phyloP scores from a whole-genome alignment of 2,888 invertebrate species.

The Sminthurides aquaticus region DNA sequence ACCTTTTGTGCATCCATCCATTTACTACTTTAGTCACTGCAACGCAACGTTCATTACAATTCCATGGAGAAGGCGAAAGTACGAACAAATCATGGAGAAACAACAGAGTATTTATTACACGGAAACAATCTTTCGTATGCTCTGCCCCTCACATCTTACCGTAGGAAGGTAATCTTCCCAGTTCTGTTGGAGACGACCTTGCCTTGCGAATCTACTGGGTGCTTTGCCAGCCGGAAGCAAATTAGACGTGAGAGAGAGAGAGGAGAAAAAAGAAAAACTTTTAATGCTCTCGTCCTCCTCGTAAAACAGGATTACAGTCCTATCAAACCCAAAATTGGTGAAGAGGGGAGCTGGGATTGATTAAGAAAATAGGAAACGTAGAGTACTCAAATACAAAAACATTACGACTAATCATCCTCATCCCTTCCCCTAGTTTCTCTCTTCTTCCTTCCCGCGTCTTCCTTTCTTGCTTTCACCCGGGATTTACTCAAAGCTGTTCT shows the following conservation, averaged over 20 bases:
- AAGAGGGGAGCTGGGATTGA: neutral
- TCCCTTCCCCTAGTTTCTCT: neutral
- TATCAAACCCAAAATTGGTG: neutral
- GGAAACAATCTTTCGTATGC: too few relatives aligned
- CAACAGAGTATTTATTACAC: too few relatives aligned
- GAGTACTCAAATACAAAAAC: neutral
- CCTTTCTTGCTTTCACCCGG: neutral
- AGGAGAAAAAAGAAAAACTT: neutral
- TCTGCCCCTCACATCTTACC: too few relatives aligned
- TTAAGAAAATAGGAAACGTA: neutral
- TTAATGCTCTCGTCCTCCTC: neutral
- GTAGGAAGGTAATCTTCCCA: too few relatives aligned
- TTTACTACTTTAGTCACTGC: too few relatives aligned
- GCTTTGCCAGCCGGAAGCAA: neutral
- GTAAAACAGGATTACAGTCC: neutral
- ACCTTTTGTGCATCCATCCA: too few relatives aligned
- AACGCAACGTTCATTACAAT: too few relatives aligned
- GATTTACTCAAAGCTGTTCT: too few relatives aligned
- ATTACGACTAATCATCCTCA: neutral
- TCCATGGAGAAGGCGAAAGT: too few relatives aligned
- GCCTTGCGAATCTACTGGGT: too few relatives aligned
- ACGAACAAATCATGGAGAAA: too few relatives aligned
- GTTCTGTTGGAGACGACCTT: too few relatives aligned
- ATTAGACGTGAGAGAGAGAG: neutral
- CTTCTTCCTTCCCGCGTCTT: neutral